Evolutionary conservation across 2,888 invertebrate species (phyloP), one percentile per base, ranked within the genome.

Genomic region (Trichogramma evanescens): DNA sequence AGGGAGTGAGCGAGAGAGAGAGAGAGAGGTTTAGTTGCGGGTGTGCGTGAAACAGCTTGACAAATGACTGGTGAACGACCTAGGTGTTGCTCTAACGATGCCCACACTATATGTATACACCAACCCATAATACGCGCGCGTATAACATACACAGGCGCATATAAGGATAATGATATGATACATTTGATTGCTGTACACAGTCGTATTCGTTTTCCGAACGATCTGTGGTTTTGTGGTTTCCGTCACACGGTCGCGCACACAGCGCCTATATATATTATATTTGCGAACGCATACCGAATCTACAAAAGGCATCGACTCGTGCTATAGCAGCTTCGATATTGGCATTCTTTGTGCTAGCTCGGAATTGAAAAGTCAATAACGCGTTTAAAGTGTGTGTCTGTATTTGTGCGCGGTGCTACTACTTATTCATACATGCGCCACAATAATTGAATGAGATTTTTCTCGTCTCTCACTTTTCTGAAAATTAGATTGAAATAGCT

Each of bases 141-240:
- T 49, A n/a, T 10, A 26, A 26, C 26, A 26, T 26, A 26, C 26
- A n/a, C 13, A n/a, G 2, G 9, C 6, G n/a, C 2, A 13, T 13
- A 71, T 74, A 76, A 72, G 71, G 71, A 72, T 77, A 77, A 77
- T 76, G 74, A 76, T 76, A 76, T 76, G 77, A 77, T 76, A 66
- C 67, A 66, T 26, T 26, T 65, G 66, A 67, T 75, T 76, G 71
- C 69, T 73, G 71, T 69, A 68, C 69, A 70, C 26, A 26, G 26
- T 26, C 26, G 26, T 26, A 26, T 26, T 26, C 26, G 26, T 70
- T 71, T 71, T 71, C 72, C 72, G 71, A 71, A 70, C 73, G 73
- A 74, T 74, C 63, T 76, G 76, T 67, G 77, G 77, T 77, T 75
- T 74, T 75, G 77, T 63, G 77, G 77, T 75, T 76, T 77, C 72